These are phyloP conservation scores for Leptopilina syphax DNA, from an alignment of 2,888 invertebrate genomes.

Conservation along the genomic window DNA sequence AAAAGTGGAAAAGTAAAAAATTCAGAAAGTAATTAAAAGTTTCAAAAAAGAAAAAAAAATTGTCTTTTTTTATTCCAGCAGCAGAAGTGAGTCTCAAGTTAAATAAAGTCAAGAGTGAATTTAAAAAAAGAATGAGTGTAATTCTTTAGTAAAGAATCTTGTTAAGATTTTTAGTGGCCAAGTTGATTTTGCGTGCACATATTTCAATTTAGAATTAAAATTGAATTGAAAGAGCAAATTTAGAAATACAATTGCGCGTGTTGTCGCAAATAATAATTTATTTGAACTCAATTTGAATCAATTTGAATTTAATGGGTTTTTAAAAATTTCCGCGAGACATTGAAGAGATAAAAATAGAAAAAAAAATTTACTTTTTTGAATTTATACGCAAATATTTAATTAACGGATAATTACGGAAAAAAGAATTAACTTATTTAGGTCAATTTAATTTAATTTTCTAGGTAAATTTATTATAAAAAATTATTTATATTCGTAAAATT, in stretches of 20 bases:
- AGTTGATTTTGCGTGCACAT: background rate
- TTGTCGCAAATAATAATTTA: conserved; percentile 42
- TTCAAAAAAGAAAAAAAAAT: background rate
- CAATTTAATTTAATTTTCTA: too few relatives aligned
- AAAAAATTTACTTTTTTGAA: too few relatives aligned
- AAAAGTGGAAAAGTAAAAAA: background rate
- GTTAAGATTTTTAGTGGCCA: conserved; percentile 17
- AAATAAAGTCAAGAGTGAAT: background rate
- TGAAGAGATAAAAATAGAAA: background rate
- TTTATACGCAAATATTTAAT: too few relatives aligned
- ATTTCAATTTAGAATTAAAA: conserved; percentile 4
- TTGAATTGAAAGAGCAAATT: background rate
- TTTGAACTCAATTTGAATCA: conserved; percentile 57
- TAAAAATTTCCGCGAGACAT: conserved; percentile 44
- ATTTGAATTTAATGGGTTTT: conserved; percentile 10
- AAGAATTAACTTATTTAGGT: too few relatives aligned
- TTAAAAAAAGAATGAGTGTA: background rate
- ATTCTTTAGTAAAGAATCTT: background rate
- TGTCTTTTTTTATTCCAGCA: background rate
- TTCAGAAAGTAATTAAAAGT: background rate
- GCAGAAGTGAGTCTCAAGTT: background rate
- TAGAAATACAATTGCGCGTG: background rate
- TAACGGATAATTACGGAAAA: too few relatives aligned
- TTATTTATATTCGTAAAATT: too few relatives aligned
- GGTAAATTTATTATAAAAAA: too few relatives aligned